Evolutionary conservation across 2,888 invertebrate genomes (phyloP).

Genomic region (Exephanes ischioxanthus): DNA sequence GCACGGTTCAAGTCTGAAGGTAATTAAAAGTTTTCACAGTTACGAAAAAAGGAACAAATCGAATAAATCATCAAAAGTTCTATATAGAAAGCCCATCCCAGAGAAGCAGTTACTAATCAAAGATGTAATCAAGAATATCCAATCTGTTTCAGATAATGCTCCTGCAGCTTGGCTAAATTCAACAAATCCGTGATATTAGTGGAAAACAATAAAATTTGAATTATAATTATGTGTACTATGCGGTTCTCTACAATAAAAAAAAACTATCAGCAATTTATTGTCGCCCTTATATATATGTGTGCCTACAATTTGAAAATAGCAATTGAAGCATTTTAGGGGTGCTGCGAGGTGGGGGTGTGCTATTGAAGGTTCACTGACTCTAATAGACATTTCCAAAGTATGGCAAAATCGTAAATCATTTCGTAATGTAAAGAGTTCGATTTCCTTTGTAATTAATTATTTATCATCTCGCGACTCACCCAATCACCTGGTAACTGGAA

Average conservation of each 20-base stretch:
- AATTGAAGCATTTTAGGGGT: too few relatives aligned
- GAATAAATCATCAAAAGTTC: neutral
- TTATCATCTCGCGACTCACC: too few relatives aligned
- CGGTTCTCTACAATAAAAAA: neutral
- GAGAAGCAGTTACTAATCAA: too few relatives aligned
- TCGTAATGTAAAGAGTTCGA: too few relatives aligned
- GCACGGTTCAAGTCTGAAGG: neutral
- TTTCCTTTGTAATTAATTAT: too few relatives aligned
- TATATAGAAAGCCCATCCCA: neutral
- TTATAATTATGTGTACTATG: neutral
- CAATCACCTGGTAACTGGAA: too few relatives aligned
- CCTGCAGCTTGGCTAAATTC: neutral
- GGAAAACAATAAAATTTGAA: neutral
- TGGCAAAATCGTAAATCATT: too few relatives aligned
- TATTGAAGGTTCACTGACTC: too few relatives aligned
- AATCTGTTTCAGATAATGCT: neutral
- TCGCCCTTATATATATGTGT: neutral
- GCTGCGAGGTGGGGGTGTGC: too few relatives aligned
- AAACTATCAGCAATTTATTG: neutral
- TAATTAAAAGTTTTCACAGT: neutral
- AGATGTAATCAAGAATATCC: neutral
- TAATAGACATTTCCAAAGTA: too few relatives aligned
- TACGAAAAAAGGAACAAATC: neutral
- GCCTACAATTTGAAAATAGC: neutral
- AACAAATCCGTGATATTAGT: neutral